Evolutionary conservation across 2,797 vertebrate genomes (phyloP), one percentile per base, ranked within the genome.

Genomic region (Arctocebus calabarensis): DNA sequence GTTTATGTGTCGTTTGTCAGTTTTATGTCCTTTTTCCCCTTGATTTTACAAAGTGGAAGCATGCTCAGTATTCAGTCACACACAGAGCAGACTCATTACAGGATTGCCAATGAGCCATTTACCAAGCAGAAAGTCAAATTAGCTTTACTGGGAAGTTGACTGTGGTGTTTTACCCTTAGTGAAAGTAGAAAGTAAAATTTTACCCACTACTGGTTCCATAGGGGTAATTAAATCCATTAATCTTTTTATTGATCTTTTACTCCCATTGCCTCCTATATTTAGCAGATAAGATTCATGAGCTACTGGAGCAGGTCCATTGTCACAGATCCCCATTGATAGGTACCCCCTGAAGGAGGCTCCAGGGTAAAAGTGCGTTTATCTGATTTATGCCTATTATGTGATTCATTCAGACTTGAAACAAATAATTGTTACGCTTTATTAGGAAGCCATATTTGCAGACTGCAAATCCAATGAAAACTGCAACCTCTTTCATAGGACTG

Each of bases 41-140:
- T 70, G 71, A 66, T 73, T 94, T 91, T 92, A 96, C 97, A 97
- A 98, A 97, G 95, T 45, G 90, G 96, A 95, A 94, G 93, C 85
- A 97, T 97, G 91, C 87, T 98, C 96, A 95, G 97, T 95, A 97
- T 97, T 98, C 97, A 94, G 93, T 71, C 5, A 96, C 95, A 96
- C 94, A 96, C 96, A 98, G 97, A 97, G 98, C 97, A 97, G 95
- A 55, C 98, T 98, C 97, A 97, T 98, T 98, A 98, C 84, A 97
- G 90, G 94, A 97, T 91, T 96, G 97, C 97, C 93, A 71, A 98
- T 97, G 97, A 98, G 86, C 84, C 97, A 98, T 97, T 98, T 96
- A 94, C 96, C 94, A 98, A 97, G 96, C 90, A 97, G 96, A 97
- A 97, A 98, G 97, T 98, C 92, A 97, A 97, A 98, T 98, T 98